phyloP scores from a whole-genome alignment of 2,888 invertebrate species.

The Synanthedon vespiformis region DNA sequence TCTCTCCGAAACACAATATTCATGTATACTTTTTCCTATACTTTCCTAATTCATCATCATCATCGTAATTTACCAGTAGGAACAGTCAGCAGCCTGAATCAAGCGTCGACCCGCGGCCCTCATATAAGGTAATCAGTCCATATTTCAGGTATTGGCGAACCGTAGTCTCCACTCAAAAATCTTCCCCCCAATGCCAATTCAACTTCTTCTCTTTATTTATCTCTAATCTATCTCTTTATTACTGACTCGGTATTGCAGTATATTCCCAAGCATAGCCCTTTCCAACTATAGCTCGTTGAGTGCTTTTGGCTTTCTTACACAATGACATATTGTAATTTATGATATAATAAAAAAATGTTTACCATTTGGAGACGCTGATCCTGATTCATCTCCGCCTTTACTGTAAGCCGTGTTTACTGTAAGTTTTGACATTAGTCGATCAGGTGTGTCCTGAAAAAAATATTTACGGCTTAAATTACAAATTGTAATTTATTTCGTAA shows the following conservation, averaged over 20 bases:
- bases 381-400: slow-evolving; percentile 34
- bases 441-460: slow-evolving; percentile 35
- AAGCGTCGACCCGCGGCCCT: neutral
- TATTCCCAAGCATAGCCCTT: no score
- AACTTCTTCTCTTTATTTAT: no score
- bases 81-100: neutral
- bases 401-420: slow-evolving; percentile 5
- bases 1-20: no score
- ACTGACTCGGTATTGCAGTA: no score
- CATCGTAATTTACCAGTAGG: neutral
- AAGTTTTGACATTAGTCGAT: slow-evolving; percentile 23
- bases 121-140: no score
- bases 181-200: neutral
- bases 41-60: neutral
- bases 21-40: no score
- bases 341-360: neutral
- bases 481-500: no score
- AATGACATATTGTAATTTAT: no score
- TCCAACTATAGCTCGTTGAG: no score
- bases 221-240: no score
- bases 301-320: no score
- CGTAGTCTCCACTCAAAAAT: neutral
- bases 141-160: neutral
- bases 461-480: no score
- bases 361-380: slow-evolving; percentile 37